These are phyloP conservation scores for Diadophis punctatus DNA, from an alignment of 2,113 vertebrate species.

Conservation along the genomic window DNA sequence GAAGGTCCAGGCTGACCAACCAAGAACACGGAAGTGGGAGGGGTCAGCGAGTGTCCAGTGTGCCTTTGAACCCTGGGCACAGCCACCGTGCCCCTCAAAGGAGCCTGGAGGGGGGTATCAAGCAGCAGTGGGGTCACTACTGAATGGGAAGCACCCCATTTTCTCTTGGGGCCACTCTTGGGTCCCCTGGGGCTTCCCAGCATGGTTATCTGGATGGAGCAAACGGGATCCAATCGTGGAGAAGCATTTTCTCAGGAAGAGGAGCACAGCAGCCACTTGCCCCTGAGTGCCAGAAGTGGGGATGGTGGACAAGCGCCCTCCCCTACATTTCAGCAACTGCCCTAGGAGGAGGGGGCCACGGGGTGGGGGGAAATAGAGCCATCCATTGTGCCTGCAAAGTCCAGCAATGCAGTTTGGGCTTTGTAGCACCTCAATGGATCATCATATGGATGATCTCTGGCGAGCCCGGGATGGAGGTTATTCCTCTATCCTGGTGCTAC, in stretches of 20 bases:
- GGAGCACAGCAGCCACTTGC: not conserved
- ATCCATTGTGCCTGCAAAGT: not conserved
- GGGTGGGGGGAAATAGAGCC: too few species aligned
- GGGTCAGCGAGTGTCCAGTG: not conserved
- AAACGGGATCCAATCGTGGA: not conserved
- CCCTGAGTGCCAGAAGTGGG: not conserved
- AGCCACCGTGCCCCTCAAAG: not conserved
- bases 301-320: too few species aligned
- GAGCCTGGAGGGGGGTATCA: not conserved
- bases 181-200: not conserved
- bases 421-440: not conserved
- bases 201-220: too few species aligned
- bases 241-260: not conserved
- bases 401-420: not conserved
- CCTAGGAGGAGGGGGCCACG: not conserved
- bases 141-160: not conserved
- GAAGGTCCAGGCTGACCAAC: not conserved
- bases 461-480: too few species aligned
- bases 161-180: not conserved
- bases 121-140: not conserved
- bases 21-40: not conserved
- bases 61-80: not conserved
- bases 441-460: too few species aligned
- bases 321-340: not conserved
- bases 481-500: too few species aligned